These are phyloP conservation scores for Muscicapa adusta DNA, from an alignment of 2,113 vertebrate genomes.

Conservation along the genomic window DNA sequence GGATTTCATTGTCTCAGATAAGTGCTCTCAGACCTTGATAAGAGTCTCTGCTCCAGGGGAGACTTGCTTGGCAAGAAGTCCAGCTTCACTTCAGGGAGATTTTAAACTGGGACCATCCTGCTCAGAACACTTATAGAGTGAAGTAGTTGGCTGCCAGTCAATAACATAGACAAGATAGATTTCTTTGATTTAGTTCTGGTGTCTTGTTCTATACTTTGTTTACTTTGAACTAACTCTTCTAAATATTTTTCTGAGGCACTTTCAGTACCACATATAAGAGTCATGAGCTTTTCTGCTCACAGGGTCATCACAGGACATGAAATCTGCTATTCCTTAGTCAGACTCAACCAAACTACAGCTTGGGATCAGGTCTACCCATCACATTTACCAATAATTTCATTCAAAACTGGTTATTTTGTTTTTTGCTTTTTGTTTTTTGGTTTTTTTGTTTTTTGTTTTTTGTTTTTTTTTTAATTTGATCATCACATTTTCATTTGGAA, in stretches of 20 bases:
- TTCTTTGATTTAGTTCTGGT: not conserved
- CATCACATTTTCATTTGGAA: not conserved
- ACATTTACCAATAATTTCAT: not conserved
- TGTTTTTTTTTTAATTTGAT: not conserved
- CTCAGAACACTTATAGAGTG: not conserved
- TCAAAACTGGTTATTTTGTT: not conserved
- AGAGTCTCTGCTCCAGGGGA: not conserved
- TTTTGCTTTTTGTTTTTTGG: no score
- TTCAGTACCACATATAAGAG: not conserved
- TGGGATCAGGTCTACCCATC: not conserved
- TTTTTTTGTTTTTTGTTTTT: not conserved
- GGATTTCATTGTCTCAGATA: not conserved
- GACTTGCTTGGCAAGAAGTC: not conserved
- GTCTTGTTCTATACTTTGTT: not conserved
- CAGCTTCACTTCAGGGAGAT: not conserved
- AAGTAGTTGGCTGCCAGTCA: not conserved
- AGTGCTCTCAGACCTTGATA: not conserved
- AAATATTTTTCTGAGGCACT: not conserved
- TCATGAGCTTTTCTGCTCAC: not conserved
- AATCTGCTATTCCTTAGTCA: not conserved
- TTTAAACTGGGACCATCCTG: not conserved
- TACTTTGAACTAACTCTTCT: not conserved
- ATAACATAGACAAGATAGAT: not conserved
- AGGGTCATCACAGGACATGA: not conserved
- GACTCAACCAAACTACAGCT: not conserved